A percentile compares a stretch with the other conserved stretches of the same genome.
Evolutionary conservation across 2,113 vertebrate species (phyloP).

Genomic region (Stictonetta naevosa): DNA sequence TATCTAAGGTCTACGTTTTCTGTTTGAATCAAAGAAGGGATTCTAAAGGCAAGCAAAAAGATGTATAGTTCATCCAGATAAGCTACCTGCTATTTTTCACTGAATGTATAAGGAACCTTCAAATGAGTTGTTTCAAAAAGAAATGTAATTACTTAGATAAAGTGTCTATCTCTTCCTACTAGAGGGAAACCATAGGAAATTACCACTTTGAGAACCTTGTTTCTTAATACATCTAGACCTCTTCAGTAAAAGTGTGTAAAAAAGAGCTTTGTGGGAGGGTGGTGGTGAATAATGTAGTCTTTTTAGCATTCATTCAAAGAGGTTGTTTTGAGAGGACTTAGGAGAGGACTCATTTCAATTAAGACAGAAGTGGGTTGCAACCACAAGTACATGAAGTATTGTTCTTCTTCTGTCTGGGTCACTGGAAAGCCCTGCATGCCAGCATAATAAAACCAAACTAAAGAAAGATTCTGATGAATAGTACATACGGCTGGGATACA

Average conservation of each 20-base stretch:
- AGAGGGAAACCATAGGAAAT: background rate
- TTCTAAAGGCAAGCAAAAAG: background rate
- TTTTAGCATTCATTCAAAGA: background rate
- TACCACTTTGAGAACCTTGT: background rate
- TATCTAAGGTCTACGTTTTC: background rate
- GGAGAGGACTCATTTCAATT: background rate
- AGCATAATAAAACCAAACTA: background rate
- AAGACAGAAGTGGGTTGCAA: background rate
- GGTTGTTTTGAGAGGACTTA: background rate
- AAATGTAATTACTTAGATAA: background rate
- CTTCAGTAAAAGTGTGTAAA: background rate
- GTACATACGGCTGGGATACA: background rate
- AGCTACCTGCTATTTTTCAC: rapidly evolving
- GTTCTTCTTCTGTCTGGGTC: background rate
- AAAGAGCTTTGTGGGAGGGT: too few species aligned
- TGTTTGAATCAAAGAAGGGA: background rate
- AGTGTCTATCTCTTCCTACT: background rate
- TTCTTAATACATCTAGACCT: background rate
- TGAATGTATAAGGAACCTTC: background rate
- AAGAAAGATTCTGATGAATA: background rate
- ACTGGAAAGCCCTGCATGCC: background rate
- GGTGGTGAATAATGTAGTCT: background rate
- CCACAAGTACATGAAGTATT: background rate
- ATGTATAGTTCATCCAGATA: background rate
- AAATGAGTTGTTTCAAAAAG: background rate